Conservation (phyloP, 2,113 vertebrate species). For the Narcine bancroftii region DNA sequence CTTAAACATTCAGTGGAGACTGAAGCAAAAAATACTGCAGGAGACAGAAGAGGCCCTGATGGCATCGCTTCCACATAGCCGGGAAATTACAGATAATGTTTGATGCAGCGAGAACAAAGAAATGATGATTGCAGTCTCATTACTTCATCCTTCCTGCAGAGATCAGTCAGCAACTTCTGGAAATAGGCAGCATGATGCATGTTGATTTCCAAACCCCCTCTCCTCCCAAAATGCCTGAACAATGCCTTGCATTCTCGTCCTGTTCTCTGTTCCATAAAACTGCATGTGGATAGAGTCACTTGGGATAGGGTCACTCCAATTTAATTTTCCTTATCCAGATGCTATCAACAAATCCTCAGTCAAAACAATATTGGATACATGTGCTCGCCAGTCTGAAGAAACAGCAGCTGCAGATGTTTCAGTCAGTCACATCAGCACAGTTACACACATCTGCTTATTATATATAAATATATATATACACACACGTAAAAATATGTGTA, state of each 20-base stretch:
- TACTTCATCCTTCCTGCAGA: not conserved
- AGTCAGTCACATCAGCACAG: too few species aligned
- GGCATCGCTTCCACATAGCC: too few species aligned
- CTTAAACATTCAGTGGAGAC: not conserved
- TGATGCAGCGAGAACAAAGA: not conserved
- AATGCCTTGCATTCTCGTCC: not conserved
- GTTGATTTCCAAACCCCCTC: not conserved
- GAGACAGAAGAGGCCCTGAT: not conserved
- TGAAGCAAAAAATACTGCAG: not conserved
- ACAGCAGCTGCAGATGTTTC: not conserved
- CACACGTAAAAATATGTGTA: too few species aligned
- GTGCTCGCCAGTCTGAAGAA: not conserved
- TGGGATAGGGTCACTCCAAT: too few species aligned
- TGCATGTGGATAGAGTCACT: too few species aligned
- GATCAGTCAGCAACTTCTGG: not conserved
- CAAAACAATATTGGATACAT: not conserved
- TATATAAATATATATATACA: too few species aligned
- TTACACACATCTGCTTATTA: too few species aligned
- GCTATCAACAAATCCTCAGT: not conserved
- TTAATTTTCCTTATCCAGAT: not conserved
- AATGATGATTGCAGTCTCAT: not conserved
- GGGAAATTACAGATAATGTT: too few species aligned
- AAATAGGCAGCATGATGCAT: not conserved
- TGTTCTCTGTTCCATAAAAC: not conserved
- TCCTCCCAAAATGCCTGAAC: too few species aligned